Evolutionary conservation across 2,113 vertebrate species (phyloP).

Genomic region (Eleginops maclovinus): DNA sequence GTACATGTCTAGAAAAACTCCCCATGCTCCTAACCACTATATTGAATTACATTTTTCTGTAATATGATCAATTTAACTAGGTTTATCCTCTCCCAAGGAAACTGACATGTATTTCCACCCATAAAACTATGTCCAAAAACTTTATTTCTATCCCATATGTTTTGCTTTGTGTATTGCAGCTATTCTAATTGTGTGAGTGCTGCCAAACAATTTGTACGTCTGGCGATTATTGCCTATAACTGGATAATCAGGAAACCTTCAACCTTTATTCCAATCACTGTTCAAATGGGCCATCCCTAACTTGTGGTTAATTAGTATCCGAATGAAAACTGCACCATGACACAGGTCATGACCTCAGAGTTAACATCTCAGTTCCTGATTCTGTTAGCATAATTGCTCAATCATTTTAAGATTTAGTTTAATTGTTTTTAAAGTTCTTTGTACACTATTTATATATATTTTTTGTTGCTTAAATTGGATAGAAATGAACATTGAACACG

Average conservation of each 20-base stretch:
- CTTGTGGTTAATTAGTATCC: neutral
- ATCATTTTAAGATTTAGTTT: too few species aligned
- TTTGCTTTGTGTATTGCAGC: constrained; percentile 7
- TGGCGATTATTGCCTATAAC: neutral
- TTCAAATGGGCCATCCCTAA: neutral
- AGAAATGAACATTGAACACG: neutral
- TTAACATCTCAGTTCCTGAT: too few species aligned
- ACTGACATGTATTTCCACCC: neutral
- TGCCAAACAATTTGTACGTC: constrained; percentile 27
- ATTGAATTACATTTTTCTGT: constrained; percentile 59
- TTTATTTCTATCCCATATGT: neutral
- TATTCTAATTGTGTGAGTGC: neutral
- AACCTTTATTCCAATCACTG: neutral
- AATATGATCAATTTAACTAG: constrained; percentile 54
- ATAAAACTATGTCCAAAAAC: constrained; percentile 15
- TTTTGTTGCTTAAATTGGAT: neutral
- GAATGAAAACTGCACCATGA: neutral
- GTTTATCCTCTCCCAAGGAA: constrained; percentile 28
- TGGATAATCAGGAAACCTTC: neutral
- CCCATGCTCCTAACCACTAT: constrained; percentile 30
- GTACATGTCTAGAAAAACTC: constrained; percentile 10
- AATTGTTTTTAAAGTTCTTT: too few species aligned
- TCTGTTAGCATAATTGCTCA: too few species aligned
- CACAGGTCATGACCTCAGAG: neutral
- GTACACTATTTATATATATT: neutral